phyloP scores from a whole-genome alignment of 2,113 vertebrate genomes.

The Gobio gobio region DNA sequence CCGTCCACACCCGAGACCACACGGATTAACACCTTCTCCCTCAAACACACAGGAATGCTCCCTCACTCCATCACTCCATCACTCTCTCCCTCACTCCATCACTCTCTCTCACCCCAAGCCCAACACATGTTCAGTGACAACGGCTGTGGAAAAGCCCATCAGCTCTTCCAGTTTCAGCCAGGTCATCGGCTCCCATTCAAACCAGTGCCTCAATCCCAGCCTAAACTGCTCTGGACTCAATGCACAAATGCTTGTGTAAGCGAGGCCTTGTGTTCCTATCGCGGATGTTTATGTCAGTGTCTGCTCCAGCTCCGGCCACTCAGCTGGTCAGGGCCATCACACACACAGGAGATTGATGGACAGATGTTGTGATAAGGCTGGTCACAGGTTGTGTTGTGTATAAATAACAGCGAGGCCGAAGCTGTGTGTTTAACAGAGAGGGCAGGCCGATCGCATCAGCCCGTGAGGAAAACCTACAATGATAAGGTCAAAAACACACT shows the following conservation, averaged over 20 bases:
- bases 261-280: slow-evolving; percentile 2
- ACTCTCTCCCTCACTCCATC: neutral
- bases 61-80: neutral
- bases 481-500: neutral
- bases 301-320: neutral
- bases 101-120: neutral
- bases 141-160: neutral
- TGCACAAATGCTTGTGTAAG: too few relatives aligned
- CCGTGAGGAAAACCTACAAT: neutral
- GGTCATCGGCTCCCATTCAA: too few relatives aligned
- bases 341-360: slow-evolving; percentile 20
- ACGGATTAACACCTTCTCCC: slow-evolving; percentile 33
- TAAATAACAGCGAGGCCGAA: slow-evolving; percentile 29
- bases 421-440: slow-evolving; percentile 9
- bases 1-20: slow-evolving; percentile 45
- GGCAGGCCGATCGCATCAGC: neutral
- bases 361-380: slow-evolving; percentile 39
- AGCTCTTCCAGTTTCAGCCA: too few relatives aligned
- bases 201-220: too few relatives aligned
- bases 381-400: slow-evolving; percentile 35
- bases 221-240: too few relatives aligned
- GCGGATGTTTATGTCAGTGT: slow-evolving; percentile 23
- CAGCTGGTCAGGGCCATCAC: slow-evolving; percentile 27
- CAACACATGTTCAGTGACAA: slow-evolving; percentile 13
- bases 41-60: too few relatives aligned